A percentile compares a stretch with the other conserved stretches of the same genome.
Conservation (phyloP, 2,113 vertebrate genomes). For the Eulemur rufifrons region DNA sequence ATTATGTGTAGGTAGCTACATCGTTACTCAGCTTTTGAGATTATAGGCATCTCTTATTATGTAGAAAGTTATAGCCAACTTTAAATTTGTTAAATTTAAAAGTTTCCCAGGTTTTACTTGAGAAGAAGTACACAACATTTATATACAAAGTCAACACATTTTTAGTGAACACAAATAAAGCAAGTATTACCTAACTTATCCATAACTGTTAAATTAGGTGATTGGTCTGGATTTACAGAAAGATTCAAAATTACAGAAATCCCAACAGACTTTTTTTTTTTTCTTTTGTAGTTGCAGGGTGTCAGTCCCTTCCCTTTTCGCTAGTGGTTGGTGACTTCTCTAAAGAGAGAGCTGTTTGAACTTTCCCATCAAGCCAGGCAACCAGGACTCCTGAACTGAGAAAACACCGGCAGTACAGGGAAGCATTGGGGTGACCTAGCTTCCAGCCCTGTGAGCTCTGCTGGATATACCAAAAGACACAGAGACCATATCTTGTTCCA, state of each 20-base stretch:
- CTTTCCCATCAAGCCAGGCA: neutral
- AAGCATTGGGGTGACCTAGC: neutral
- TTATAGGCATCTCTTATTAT: neutral
- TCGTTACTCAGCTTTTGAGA: neutral
- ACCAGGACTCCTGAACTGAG: neutral
- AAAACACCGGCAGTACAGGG: neutral
- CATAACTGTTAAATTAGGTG: neutral
- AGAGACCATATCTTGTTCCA: neutral
- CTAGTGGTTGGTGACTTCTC: neutral
- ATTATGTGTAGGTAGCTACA: neutral
- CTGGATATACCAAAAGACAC: neutral
- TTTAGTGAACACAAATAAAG: constrained; percentile 25
- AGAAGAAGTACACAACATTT: neutral
- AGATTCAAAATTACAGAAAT: constrained; percentile 2
- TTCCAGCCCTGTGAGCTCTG: neutral
- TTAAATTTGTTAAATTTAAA: constrained; percentile 35
- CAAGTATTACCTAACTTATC: neutral
- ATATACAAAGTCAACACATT: neutral
- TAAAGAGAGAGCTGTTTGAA: neutral
- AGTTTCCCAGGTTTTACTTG: neutral
- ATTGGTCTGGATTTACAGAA: neutral
- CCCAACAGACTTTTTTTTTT: neutral
- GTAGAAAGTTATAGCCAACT: neutral
- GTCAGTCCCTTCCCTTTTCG: neutral
- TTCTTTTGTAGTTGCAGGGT: neutral